Percentiles rank a stretch among this genome's conserved stretches.
Conservation (phyloP, 2,888 invertebrate species). For the Lepidonotus clava region DNA sequence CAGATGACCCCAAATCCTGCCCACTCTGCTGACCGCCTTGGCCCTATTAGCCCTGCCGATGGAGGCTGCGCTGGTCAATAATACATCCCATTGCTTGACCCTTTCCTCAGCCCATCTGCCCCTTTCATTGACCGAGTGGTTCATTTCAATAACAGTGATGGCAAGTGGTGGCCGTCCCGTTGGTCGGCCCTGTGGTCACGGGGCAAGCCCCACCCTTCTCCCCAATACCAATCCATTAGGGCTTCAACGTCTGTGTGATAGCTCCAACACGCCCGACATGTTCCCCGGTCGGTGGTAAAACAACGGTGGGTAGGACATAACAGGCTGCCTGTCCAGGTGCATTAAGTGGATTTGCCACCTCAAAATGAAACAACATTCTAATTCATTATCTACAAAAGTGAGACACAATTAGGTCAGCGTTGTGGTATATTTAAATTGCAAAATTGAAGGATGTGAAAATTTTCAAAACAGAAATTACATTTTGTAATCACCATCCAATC, state of each 20-base stretch:
- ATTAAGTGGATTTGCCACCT: no score
- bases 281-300: no score
- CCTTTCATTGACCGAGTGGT: slow-evolving; percentile 42
- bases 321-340: no score
- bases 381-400: no score
- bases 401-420: no score
- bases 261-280: neutral
- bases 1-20: neutral
- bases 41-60: slow-evolving; percentile 10
- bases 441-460: no score
- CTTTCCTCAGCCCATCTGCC: neutral
- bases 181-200: slow-evolving; percentile 20
- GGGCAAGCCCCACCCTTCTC: neutral
- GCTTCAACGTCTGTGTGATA: neutral
- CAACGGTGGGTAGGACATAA: no score
- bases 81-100: slow-evolving; percentile 30
- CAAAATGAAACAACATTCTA: no score
- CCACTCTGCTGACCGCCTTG: neutral
- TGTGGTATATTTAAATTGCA: no score
- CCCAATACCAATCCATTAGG: slow-evolving; percentile 47
- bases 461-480: slow-evolving; percentile 15
- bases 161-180: slow-evolving; percentile 20
- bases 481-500: slow-evolving; percentile 28
- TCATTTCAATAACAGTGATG: slow-evolving; percentile 47
- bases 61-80: slow-evolving; percentile 2